Conservation (phyloP, 2,888 invertebrate genomes). For the Amblyjoppa fuscipennis region DNA sequence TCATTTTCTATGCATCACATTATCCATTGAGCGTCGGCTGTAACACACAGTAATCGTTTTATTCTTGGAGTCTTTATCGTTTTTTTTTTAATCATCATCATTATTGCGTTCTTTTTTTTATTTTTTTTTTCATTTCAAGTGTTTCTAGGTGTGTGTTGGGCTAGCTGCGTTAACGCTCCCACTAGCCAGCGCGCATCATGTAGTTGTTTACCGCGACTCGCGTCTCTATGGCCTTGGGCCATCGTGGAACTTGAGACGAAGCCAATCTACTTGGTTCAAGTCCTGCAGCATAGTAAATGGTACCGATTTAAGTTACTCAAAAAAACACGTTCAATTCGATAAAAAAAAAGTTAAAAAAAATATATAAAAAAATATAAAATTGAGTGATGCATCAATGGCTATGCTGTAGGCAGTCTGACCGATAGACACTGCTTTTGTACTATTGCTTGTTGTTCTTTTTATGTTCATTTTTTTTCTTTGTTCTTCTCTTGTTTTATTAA, state of each 20-base stretch:
- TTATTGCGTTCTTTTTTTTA: constrained; percentile 28
- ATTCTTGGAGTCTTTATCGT: constrained; percentile 61
- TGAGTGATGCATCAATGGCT: constrained; percentile 84
- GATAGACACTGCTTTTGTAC: constrained; percentile 46
- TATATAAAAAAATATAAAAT: constrained; percentile 48
- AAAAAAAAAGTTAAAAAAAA: constrained; percentile 30
- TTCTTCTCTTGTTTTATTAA: constrained; percentile 45
- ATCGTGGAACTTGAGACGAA: constrained; percentile 82
- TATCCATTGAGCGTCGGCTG: constrained; percentile 71
- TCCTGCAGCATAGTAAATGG: constrained; percentile 84
- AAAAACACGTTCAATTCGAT: constrained; percentile 45
- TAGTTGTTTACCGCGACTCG: constrained; percentile 73
- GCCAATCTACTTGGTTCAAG: constrained; percentile 84
- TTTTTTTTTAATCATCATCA: constrained; percentile 18
- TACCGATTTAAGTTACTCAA: constrained; percentile 75
- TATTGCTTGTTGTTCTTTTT: constrained; percentile 29
- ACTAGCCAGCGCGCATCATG: constrained; percentile 74
- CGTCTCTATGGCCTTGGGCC: constrained; percentile 77
- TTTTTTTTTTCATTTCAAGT: constrained; percentile 52
- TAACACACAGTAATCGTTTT: constrained; percentile 61
- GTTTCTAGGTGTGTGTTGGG: constrained; percentile 67
- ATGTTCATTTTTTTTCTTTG: constrained; percentile 30
- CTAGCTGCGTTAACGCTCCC: constrained; percentile 71
- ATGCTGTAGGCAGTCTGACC: constrained; percentile 74
- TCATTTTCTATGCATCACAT: constrained; percentile 69